Evolutionary conservation across 2,888 invertebrate species (phyloP).

Genomic region (Ormyrus nitidulus): DNA sequence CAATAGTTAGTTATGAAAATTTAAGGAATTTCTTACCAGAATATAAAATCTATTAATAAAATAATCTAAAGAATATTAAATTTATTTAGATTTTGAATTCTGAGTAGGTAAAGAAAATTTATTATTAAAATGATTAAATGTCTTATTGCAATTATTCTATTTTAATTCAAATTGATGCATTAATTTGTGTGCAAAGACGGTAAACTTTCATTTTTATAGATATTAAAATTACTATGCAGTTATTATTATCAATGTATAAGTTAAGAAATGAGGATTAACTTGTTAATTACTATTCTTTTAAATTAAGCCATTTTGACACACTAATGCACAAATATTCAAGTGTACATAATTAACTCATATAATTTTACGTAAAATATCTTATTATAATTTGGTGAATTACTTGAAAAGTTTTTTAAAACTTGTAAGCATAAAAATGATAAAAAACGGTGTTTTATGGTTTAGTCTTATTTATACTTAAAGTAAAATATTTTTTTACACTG

Average conservation of each 20-base stretch:
- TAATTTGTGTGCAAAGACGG: constrained; percentile 30
- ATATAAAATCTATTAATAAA: constrained; percentile 42
- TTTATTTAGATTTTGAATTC: constrained; percentile 49
- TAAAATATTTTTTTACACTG: constrained; percentile 49
- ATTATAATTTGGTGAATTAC: constrained; percentile 14
- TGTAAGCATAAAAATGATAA: constrained; percentile 27
- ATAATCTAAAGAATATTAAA: constrained; percentile 34
- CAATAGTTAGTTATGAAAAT: constrained; percentile 56
- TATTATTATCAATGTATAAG: constrained; percentile 22
- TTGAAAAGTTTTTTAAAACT: constrained; percentile 44
- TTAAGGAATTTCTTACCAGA: constrained; percentile 49
- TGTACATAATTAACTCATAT: constrained; percentile 48
- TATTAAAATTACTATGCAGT: constrained; percentile 24
- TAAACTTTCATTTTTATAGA: constrained; percentile 9
- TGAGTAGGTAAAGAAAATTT: constrained; percentile 25
- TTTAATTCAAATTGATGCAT: constrained; percentile 33
- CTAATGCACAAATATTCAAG: constrained; percentile 44
- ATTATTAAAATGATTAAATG: constrained; percentile 25
- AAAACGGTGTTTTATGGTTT: constrained; percentile 30
- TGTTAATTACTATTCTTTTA: constrained; percentile 15
- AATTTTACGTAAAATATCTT: constrained; percentile 24
- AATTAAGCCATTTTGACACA: constrained; percentile 19
- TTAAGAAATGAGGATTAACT: constrained; percentile 6
- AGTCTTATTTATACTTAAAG: constrained; percentile 47
- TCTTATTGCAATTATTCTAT: constrained; percentile 21